Evolutionary conservation across 2,797 vertebrate genomes (phyloP), one percentile per base, ranked within the genome.

Genomic region (Tauraco hartlaubi): DNA sequence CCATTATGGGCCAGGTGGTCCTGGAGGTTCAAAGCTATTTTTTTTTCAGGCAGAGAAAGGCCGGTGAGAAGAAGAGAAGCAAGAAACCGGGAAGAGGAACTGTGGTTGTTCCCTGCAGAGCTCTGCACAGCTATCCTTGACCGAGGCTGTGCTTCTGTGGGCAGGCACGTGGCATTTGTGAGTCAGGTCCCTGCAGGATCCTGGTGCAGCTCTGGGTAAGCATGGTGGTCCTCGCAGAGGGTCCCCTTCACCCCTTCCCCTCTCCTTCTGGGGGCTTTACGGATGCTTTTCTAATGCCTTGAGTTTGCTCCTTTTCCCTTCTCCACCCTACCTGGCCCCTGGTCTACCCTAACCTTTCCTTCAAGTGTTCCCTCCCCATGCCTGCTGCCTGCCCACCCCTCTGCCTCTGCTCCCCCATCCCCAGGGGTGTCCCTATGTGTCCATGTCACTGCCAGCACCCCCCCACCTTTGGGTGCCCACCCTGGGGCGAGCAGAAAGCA

Each of bases 171-270:
- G 33, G 33, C 25, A 9, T 3, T 9, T 17, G 29, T 9, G 64
- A 23, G 37, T 3, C 0, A 0, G 35, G 33, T 55, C 61, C 39
- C 44, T 49, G 28, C 1, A 1, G 75, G 77, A 4, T 28, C 33
- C 63, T 11, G 1, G 37, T 22, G 31, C 55, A 26, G 63, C 5
- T 0, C 58, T 35, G n/a, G 29, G 22, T 6, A 4, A 37, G 19
- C 2, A 1, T 3, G n/a, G 22, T 15, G 29, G 8, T 74, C 31
- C 35, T 21, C 18, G 2, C 0, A 2, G 17, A 41, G 51, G 23
- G 15, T 29, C 15, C 15, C 28, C 75, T 64, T 48, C 49, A 14
- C 15, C 48, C 15, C 29, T 7, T 23, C 7, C 52, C 20, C 33
- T 67, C 21, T 46, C 11, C 44, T 54, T n/a, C 28, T 12, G 41